Conservation (phyloP, 2,797 vertebrate genomes). For the Pagetopsis macropterus region DNA sequence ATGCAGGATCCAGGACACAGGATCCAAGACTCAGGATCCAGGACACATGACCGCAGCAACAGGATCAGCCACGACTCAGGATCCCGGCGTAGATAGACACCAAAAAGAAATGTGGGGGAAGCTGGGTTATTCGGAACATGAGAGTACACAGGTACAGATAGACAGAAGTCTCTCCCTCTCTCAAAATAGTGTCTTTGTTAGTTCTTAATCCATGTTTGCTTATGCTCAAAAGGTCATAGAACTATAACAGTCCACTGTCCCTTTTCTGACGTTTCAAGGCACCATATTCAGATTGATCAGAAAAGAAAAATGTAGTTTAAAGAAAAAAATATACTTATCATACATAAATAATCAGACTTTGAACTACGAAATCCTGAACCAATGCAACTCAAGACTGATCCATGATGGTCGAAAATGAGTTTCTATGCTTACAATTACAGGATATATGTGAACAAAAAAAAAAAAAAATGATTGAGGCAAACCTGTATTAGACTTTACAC, state of each 20-base stretch:
- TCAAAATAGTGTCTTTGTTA: too few relatives aligned
- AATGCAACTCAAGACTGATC: background rate
- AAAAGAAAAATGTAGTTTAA: background rate
- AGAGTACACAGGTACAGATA: too few relatives aligned
- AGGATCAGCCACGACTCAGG: too few relatives aligned
- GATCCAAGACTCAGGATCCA: too few relatives aligned
- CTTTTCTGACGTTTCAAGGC: background rate
- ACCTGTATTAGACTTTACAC: background rate
- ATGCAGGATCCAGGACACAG: too few relatives aligned
- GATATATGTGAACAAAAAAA: background rate
- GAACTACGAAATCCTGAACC: background rate
- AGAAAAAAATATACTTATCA: too few relatives aligned
- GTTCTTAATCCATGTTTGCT: too few relatives aligned
- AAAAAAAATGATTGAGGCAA: background rate
- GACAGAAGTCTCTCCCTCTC: too few relatives aligned
- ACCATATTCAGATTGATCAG: background rate
- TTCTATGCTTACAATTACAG: background rate
- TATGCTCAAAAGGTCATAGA: background rate
- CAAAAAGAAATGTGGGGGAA: too few relatives aligned
- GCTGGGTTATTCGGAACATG: too few relatives aligned
- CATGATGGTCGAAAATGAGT: background rate
- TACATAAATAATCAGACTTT: background rate
- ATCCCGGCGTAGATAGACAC: too few relatives aligned
- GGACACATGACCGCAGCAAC: too few relatives aligned
- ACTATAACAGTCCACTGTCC: background rate